These are phyloP conservation scores for Taeniopygia guttata DNA, from an alignment of 2,797 vertebrate species.

Conservation along the genomic window DNA sequence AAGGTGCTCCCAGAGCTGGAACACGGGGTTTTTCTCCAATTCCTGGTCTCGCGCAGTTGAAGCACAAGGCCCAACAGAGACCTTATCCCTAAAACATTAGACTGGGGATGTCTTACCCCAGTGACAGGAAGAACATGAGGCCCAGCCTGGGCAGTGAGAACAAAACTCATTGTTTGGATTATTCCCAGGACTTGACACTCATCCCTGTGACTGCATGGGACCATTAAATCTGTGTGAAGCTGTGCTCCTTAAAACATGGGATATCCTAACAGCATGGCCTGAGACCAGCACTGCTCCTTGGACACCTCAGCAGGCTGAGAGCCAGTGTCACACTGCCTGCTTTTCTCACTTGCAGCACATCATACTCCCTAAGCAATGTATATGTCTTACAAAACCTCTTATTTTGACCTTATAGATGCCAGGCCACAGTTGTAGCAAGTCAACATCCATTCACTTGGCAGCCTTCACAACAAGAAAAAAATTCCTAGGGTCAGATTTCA, in stretches of 20 bases:
- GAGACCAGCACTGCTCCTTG: background rate
- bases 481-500: background rate
- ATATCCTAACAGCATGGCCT: background rate
- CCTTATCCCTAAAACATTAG: background rate
- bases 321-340: background rate
- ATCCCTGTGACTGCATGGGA: background rate
- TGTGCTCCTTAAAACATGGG: background rate
- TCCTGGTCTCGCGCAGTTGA: background rate
- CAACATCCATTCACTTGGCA: background rate
- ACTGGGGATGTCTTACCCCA: background rate
- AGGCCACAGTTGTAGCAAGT: background rate
- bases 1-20: background rate
- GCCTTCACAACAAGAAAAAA: background rate
- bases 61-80: rapidly evolving
- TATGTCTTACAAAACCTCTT: background rate
- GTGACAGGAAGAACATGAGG: background rate
- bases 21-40: background rate
- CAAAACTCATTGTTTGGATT: background rate
- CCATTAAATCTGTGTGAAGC: background rate
- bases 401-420: background rate
- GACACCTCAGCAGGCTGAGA: background rate
- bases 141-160: background rate
- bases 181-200: background rate
- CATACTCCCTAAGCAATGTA: background rate
- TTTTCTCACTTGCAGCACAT: background rate